phyloP scores from a whole-genome alignment of 64 coral and sea anemone species.

The Montipora sp. region DNA sequence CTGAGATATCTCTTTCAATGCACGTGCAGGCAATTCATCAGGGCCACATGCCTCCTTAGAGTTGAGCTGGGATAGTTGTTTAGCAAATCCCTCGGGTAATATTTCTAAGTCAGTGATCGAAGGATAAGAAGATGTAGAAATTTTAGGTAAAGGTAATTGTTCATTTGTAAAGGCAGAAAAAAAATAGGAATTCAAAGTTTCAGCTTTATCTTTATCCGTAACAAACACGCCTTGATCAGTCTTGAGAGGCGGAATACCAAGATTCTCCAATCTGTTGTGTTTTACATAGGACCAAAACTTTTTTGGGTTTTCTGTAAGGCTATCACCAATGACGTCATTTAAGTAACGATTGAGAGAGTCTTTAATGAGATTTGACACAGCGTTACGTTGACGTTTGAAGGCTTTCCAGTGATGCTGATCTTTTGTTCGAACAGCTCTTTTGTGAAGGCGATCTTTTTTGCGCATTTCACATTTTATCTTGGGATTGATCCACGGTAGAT shows the following conservation, averaged over 20 bases:
- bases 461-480: constrained; percentile 43
- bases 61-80: constrained; percentile 16
- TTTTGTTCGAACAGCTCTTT: constrained; percentile 30
- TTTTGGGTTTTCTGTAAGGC: constrained; percentile 46
- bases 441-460: constrained; percentile 55
- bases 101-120: too few species aligned
- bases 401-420: constrained; percentile 29
- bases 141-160: not conserved
- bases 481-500: constrained; percentile 43
- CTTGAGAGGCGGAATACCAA: constrained; percentile 52
- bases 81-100: constrained; percentile 1
- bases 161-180: constrained; percentile 26
- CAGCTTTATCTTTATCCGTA: constrained; percentile 59
- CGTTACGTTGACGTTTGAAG: constrained; percentile 48
- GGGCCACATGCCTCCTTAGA: constrained; percentile 22
- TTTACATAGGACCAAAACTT: constrained; percentile 66
- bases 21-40: constrained; percentile 20
- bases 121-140: not conserved
- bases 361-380: constrained; percentile 44
- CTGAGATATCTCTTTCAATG: constrained; percentile 8
- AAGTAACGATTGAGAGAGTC: constrained; percentile 22
- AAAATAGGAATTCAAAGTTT: constrained; percentile 42
- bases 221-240: not conserved
- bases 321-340: constrained; percentile 29
- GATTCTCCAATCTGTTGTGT: constrained; percentile 18